phyloP scores from a whole-genome alignment of 2,888 invertebrate species.

The Cactoblastis cactorum region DNA sequence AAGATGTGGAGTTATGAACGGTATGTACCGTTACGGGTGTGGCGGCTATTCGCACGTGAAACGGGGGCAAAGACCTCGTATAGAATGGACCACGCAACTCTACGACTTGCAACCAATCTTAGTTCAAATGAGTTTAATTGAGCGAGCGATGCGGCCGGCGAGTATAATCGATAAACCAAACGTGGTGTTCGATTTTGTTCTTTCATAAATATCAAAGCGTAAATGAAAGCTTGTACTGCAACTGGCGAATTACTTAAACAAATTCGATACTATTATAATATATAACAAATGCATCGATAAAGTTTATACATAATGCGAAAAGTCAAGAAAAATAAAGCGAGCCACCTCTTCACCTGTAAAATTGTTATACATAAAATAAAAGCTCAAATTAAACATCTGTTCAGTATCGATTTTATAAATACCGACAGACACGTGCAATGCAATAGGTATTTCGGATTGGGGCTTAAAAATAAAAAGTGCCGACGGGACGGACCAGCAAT shows the following conservation, averaged over 20 bases:
- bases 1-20: slow-evolving; percentile 41
- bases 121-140: slow-evolving; percentile 11
- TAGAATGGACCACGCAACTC: slow-evolving; percentile 35
- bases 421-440: slow-evolving; percentile 2
- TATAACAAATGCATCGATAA: no score
- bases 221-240: background rate
- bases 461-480: slow-evolving; percentile 9
- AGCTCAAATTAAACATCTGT: slow-evolving; percentile 1
- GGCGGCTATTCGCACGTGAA: slow-evolving; percentile 55
- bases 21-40: slow-evolving; percentile 58
- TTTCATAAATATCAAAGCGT: no score
- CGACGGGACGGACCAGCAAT: slow-evolving; percentile 7
- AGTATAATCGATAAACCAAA: slow-evolving; percentile 7
- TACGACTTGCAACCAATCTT: slow-evolving; percentile 6
- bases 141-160: slow-evolving; percentile 5
- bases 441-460: background rate
- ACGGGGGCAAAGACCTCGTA: slow-evolving; percentile 50
- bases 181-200: background rate
- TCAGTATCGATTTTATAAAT: slow-evolving; percentile 5
- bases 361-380: background rate
- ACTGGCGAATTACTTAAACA: background rate
- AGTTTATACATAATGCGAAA: no score
- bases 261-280: no score
- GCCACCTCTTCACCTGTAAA: no score
- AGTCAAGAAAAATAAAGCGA: no score